Base-by-base conservation (phyloP, 2,888 invertebrate species). In the Adelphocoris suturalis region DNA sequence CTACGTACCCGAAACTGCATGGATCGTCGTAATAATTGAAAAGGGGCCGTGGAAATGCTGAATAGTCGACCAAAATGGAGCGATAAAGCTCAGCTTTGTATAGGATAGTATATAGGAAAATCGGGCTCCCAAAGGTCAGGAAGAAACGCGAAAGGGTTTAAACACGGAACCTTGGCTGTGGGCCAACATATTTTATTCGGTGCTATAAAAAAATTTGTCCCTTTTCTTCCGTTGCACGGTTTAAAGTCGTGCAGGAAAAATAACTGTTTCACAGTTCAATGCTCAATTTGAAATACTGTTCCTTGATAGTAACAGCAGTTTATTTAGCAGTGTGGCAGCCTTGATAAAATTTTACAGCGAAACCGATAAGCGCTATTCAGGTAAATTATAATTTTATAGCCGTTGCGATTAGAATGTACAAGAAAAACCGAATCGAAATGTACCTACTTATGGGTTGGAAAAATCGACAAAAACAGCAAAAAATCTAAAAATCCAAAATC, bases 161-260 rank as follows among this genome's bases (percentile, higher is more conserved):
- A 68, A 68, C 68, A 68, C 68, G 68, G 27, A 11, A 23, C 23
- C 19, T 23, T 68, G 68, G 68, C 68, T 19, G 23, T 3, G 11
- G 23, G 68, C 68, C 68, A 68, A 23, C 23, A 68, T 68, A 68
- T 68, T 68, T 68, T 68, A 68, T 68, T 68, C 12, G 23, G 23
- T 23, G 23, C 68, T 68, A 68, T 9, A 19, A 68, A 27, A 68
- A 9, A n/a, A 4, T 27, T 23, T 23, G n/a, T 23, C 12, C 68
- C 3, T 12, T 7, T 11, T 4, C 4, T 23, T 23, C 68, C 61
- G 2, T 16, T 5, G 57, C 5, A 57, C 57, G 57, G 57, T 57
- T n/a, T n/a, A 37, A 2, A 37, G 37, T 7, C 37, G 37, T 37
- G 7, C 7, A 7, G 37, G 7, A 37, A 37, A 37, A 7, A n/a